Percentiles rank a stretch among this genome's conserved stretches.
Evolutionary conservation across 2,797 vertebrate genomes (phyloP).

Genomic region (Poeciliopsis turneri): DNA sequence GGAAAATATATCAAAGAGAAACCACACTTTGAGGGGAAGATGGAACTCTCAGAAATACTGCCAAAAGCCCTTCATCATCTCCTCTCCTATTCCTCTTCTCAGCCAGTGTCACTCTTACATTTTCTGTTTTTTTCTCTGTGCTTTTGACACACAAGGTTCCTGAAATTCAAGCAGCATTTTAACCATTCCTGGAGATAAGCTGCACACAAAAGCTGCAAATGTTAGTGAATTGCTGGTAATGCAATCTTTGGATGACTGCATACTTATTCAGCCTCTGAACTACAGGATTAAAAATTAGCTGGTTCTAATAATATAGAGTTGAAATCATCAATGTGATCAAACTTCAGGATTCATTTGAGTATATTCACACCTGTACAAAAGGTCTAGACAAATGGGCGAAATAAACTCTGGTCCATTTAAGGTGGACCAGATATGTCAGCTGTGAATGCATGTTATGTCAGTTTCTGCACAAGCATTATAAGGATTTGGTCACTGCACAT

Average conservation of each 20-base stretch:
- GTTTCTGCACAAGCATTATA: conserved; percentile 3
- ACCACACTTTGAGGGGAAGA: conserved; percentile 45
- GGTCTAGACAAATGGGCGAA: too few relatives aligned
- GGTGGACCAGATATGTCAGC: too few relatives aligned
- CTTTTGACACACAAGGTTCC: conserved; percentile 46
- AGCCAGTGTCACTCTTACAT: conserved; percentile 54
- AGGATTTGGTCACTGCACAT: background rate
- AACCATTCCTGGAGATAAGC: conserved; percentile 28
- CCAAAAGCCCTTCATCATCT: conserved; percentile 52
- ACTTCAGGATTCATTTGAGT: background rate
- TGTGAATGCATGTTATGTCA: too few relatives aligned
- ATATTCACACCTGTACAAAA: too few relatives aligned
- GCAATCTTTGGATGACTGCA: conserved; percentile 4
- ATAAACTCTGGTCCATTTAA: too few relatives aligned
- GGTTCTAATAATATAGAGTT: background rate
- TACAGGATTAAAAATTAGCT: background rate
- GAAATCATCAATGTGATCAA: conserved; percentile 1
- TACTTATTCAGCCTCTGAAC: background rate
- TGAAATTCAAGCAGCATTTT: conserved; percentile 34
- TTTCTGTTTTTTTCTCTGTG: conserved; percentile 33
- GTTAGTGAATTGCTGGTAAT: conserved; percentile 13
- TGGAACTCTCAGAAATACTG: conserved; percentile 44
- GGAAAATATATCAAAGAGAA: conserved; percentile 55
- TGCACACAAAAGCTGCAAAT: conserved; percentile 15
- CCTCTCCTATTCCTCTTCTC: conserved; percentile 40